phyloP scores from a whole-genome alignment of 2,797 vertebrate species.

The Malurus leucopterus region DNA sequence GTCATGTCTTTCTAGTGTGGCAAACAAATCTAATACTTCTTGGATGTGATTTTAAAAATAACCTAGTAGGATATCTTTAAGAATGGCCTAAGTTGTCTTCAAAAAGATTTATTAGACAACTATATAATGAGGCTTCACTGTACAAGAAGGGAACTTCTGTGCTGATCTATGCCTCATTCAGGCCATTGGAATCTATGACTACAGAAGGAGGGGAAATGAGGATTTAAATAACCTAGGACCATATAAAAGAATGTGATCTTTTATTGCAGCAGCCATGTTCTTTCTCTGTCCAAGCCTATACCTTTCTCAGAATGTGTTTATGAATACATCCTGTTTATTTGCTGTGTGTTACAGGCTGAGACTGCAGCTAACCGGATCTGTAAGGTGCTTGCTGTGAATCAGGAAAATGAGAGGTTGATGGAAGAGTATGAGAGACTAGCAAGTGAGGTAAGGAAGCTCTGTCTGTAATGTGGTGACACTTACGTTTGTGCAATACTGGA shows the following conservation, averaged over 20 bases:
- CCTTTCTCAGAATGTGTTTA: not conserved
- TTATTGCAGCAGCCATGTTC: not conserved
- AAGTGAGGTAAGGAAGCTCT: constrained; percentile 86
- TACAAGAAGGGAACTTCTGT: not conserved
- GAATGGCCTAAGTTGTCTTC: not conserved
- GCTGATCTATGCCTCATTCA: not conserved
- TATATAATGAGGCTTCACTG: not conserved
- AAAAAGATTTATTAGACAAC: not conserved
- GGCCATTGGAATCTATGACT: not conserved
- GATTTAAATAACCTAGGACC: not conserved
- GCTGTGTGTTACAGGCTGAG: constrained; percentile 86
- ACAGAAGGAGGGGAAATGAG: not conserved
- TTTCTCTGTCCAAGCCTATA: not conserved
- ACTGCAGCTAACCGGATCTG: constrained; percentile 98
- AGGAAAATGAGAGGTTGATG: constrained; percentile 98
- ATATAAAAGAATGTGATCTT: not conserved
- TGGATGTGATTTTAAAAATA: not conserved
- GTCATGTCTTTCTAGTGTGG: not conserved
- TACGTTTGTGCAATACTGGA: not conserved
- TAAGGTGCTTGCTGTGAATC: constrained; percentile 96
- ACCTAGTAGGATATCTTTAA: not conserved
- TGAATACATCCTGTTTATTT: constrained; percentile 36
- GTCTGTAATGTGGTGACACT: not conserved
- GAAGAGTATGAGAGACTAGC: constrained; percentile 97
- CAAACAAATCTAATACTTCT: not conserved